Evolutionary conservation across 2,888 invertebrate genomes (phyloP), one percentile per base, ranked within the genome.

Genomic region (Synergus japonicus): DNA sequence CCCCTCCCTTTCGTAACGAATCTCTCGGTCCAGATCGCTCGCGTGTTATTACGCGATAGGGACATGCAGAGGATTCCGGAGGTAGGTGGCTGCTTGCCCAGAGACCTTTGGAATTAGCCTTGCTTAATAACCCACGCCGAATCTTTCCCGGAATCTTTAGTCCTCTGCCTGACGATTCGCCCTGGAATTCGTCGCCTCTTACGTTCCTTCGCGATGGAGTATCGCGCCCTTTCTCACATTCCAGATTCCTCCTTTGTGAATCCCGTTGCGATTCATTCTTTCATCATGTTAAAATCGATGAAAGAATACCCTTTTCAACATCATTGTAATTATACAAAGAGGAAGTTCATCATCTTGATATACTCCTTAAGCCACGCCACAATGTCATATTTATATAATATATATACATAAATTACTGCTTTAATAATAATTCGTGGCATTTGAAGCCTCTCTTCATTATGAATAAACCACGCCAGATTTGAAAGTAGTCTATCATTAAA

Each of bases 1-100:
- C 83, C 79, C 85, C 85, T 76, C 78, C 83, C 79, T 49, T 29
- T 63, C 46, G 18, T 69, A 49, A 78, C 78, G 22, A 79, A 54
- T 64, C 37, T 64, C 43, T 18, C 63, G 63, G 78, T 64, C 76
- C 78, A 73, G 73, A 76, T 78, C 65, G 64, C 76, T 78, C 69
- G 64, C 64, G 49, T 64, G 77, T 46, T 58, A 65, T 78, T 77
- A 77, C 67, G 43, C 43, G 69, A 43, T 69, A 60, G 60, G 54
- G 13, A 69, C 78, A 78, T 76, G 79, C 66, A 76, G 49, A 66
- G 22, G 49, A 66, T 46, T 43, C 67, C 60, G 43, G 44, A 43
- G 76, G 79, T 79, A 79, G 76, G 76, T 79, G 76, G 79, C 54
- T 44, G 66, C 43, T 54, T 76, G 76, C 76, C 76, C 54, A 73